Conservation (phyloP, 2,888 invertebrate genomes). For the Leucozona laternaria region DNA sequence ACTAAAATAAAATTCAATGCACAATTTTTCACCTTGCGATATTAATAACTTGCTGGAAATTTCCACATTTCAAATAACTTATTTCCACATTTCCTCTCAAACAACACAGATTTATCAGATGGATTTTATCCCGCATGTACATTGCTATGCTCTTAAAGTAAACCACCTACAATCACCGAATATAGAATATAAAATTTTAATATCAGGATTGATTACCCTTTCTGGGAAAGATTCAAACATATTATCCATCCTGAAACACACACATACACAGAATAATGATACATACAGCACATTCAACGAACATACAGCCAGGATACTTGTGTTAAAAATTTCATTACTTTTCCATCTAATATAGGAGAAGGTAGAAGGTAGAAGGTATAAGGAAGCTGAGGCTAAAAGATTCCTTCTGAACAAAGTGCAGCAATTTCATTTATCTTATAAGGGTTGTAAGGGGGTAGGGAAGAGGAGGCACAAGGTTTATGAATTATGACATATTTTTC, state of each 20-base stretch:
- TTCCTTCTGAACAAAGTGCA: constrained; percentile 16
- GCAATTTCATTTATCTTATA: constrained; percentile 3
- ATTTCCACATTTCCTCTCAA: background rate
- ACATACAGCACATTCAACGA: background rate
- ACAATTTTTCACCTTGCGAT: background rate
- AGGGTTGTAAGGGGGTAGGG: background rate
- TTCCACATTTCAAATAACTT: constrained; percentile 10
- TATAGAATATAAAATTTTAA: constrained; percentile 60
- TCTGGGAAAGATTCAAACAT: constrained; percentile 23
- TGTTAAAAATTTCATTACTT: constrained; percentile 60
- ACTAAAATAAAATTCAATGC: background rate
- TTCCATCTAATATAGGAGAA: constrained; percentile 16
- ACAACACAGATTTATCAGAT: background rate
- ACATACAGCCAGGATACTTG: constrained; percentile 30
- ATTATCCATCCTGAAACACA: constrained; percentile 11
- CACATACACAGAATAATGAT: background rate
- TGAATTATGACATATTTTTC: constrained; percentile 66
- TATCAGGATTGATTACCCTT: constrained; percentile 70
- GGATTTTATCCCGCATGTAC: background rate
- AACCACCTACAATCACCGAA: constrained; percentile 16
- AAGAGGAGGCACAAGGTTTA: constrained; percentile 19
- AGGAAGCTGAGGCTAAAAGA: constrained; percentile 5
- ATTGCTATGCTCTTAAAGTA: background rate
- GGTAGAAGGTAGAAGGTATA: background rate
- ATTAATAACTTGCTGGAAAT: background rate